Base-by-base conservation (phyloP, 2,113 vertebrate species). In the Panurus biarmicus region DNA sequence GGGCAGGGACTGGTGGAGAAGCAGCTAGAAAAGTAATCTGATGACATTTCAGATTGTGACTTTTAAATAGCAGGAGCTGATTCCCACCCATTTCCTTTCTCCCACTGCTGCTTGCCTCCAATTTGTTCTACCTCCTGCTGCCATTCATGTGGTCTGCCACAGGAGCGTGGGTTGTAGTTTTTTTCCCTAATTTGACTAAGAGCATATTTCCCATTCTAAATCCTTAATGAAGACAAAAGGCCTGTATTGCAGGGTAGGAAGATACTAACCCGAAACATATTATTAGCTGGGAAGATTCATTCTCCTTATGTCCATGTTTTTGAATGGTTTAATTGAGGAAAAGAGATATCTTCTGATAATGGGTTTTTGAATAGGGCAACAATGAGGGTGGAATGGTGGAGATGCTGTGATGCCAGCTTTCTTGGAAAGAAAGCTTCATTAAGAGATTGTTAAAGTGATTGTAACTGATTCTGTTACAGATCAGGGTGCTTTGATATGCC, bases 191-290 rank as follows among this genome's bases (percentile, higher is more conserved):
- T 93, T 95, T 95, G 91, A 91, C 74, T 91, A 83, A 79, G 74
- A 90, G 51, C 87, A 36, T 91, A 91, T 95, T 96, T 95, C 72
- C 75, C 67, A 83, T 85, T 93, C 78, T 19, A 89, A 95, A 93
- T 73, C 90, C 67, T 93, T 95, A 91, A 91, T 87, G 87, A 94
- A 94, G 95, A 95, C 93, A 89, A 95, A 96, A 91, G 74, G 81
- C 47, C 67, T 95, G 50, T 87, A 91, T 87, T 91, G 64, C 75
- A 87, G 89, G 89, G 71, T 93, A 67, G 81, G 78, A 91, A 95
- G 77, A 91, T 15, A 66, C 18, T 65, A 95, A 94, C 91, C 85
- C 4, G 0, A 77, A 94, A 94, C 85, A 93, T 82, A 45, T 77
- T 91, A 93, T 95, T 95, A 95, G 87, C 72, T 85, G 85, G 72